Percentiles rank a stretch among this genome's conserved stretches.
Conservation (phyloP, 2,888 invertebrate genomes). For the Lithophane semibrunnea region DNA sequence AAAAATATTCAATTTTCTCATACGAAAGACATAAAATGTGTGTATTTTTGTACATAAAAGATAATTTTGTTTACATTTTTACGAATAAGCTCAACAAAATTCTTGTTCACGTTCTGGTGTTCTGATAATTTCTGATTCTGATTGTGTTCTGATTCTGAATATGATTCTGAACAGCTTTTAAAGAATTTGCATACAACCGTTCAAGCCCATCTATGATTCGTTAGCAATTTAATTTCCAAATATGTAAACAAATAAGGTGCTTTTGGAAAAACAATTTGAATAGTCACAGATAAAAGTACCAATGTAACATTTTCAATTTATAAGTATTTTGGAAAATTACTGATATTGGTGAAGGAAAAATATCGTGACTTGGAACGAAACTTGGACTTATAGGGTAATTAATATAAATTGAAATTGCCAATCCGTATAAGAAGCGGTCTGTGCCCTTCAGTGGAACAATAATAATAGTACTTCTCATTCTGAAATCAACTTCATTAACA, state of each 20-base stretch:
- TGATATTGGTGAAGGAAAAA: no score
- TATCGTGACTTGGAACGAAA: no score
- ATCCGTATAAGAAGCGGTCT: no score
- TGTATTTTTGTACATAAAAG: constrained; percentile 7
- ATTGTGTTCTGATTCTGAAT: no score
- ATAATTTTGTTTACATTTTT: constrained; percentile 24
- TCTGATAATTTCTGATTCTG: no score
- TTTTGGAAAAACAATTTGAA: not conserved
- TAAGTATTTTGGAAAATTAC: no score
- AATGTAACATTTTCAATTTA: no score
- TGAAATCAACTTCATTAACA: not conserved
- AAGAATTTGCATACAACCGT: not conserved
- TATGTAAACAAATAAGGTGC: not conserved
- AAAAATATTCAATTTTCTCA: constrained; percentile 45
- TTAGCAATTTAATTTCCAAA: not conserved
- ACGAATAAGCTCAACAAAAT: not conserved
- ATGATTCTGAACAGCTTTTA: not conserved
- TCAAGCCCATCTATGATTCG: not conserved
- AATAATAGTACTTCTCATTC: not conserved
- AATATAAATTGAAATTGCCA: no score
- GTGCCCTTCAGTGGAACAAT: no score
- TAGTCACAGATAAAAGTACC: no score
- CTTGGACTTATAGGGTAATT: no score
- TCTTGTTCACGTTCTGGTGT: not conserved
- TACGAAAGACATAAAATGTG: constrained; percentile 8